Percentiles rank a stretch among this genome's conserved stretches.
These are phyloP conservation scores for Cacoxenus indagator DNA, from an alignment of 2,888 invertebrate genomes.

Conservation along the genomic window DNA sequence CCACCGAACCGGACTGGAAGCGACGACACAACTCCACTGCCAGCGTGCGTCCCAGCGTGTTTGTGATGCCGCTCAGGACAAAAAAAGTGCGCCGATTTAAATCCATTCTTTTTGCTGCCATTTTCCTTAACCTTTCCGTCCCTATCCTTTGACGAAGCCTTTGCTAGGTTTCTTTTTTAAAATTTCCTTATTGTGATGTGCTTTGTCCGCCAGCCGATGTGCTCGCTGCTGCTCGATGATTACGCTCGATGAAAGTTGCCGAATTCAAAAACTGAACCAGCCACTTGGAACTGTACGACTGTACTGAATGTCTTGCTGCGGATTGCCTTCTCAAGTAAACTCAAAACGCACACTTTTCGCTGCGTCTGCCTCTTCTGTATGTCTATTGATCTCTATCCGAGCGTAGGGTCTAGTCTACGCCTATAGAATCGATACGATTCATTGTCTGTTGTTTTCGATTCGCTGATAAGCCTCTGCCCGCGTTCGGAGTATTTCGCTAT, in stretches of 20 bases:
- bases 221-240: constrained; percentile 7
- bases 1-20: constrained; percentile 78
- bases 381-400: not conserved
- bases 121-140: constrained; percentile 23
- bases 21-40: constrained; percentile 79
- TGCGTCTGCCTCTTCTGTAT: no score
- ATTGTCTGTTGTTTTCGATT: no score
- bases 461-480: no score
- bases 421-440: no score
- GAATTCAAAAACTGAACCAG: constrained; percentile 26
- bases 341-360: not conserved
- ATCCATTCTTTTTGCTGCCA: constrained; percentile 71
- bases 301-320: constrained; percentile 45
- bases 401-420: no score
- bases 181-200: constrained; percentile 23
- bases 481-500: no score
- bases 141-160: constrained; percentile 1
- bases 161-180: constrained; percentile 14
- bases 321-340: constrained; percentile 4
- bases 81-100: constrained; percentile 75
- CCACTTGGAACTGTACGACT: constrained; percentile 50
- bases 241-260: not conserved
- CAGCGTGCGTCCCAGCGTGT: constrained; percentile 86
- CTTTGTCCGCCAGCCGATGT: not conserved
- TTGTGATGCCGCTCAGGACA: constrained; percentile 87